Base-by-base conservation (phyloP, 92 coral and sea anemone genomes). In the Epizoanthus illoricatus region DNA sequence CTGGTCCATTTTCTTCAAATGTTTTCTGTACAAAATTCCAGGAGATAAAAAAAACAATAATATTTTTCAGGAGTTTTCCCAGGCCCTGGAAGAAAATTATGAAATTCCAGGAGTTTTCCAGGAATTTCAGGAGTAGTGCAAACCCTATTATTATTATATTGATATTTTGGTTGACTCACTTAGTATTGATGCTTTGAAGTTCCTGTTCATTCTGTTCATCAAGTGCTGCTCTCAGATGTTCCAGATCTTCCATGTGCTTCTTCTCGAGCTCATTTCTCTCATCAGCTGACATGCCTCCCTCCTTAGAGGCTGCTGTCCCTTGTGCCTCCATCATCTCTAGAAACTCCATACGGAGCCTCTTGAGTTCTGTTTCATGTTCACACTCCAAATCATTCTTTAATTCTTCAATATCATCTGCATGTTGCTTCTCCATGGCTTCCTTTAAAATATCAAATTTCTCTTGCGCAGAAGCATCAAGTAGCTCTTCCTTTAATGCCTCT, bases 291-390 rank as follows among this genome's bases (percentile, higher is more conserved):
- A 55, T 20, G 19, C 74, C 82, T 16, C 76, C 86, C 36, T 73
- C 81, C 74, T 65, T 83, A 15, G 59, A 82, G 17, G 81, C 83
- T 10, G 61, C 7, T 15, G 65, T 24, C 16, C 82, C 82, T 1
- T 23, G 59, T 64, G 23, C 82, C 42, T 90, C 90, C 65, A 92
- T 57, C 72, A 90, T 84, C 71, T 88, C 84, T 21, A 88, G 68
- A 61, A 90, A 90, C 60, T 87, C 91, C 61, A 84, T 86, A 84
- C 91, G 89, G 19, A 90, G 89, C 75, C 88, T 80, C 69, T 78
- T 73, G 74, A 91, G 81, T 66, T 92, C 92, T 55, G 84, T 92
- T 40, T 97, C 98, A 47, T 93, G 92, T 81, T 93, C 93, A 20
- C 54, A 71, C 49, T 91, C 98, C 1, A 93, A 83, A 18, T 97